Evolutionary conservation across 2,888 invertebrate genomes (phyloP).

Genomic region (Sinopyrophorus schimmeli): DNA sequence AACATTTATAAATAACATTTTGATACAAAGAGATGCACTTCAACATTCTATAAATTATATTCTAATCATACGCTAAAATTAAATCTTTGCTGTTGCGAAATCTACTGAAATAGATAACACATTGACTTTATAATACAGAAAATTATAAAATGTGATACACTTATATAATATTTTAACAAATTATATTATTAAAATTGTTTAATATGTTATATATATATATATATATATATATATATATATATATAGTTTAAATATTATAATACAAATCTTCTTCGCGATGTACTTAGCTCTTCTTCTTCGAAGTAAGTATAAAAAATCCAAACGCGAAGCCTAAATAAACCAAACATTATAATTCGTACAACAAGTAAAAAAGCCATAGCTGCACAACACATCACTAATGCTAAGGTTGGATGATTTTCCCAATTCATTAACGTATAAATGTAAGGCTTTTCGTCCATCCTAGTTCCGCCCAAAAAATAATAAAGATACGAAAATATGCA

Average conservation of each 20-base stretch:
- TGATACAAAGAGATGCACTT: conserved; percentile 20
- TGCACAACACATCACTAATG: background rate
- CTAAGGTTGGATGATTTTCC: background rate
- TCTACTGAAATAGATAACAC: conserved; percentile 16
- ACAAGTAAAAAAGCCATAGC: background rate
- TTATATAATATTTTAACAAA: no score
- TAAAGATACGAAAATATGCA: conserved; percentile 23
- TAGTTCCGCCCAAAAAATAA: conserved; percentile 22
- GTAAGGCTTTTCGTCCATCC: conserved; percentile 19
- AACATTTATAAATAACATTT: conserved; percentile 18
- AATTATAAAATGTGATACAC: no score
- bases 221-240: no score
- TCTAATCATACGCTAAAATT: conserved; percentile 21
- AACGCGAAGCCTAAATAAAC: conserved; percentile 1
- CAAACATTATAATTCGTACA: conserved; percentile 1
- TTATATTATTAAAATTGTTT: no score
- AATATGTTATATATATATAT: no score
- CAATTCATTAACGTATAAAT: conserved; percentile 30
- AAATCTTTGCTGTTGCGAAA: conserved; percentile 18
- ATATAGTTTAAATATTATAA: no score
- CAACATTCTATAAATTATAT: conserved; percentile 20
- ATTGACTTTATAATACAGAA: no score
- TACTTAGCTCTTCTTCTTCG: background rate
- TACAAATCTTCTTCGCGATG: conserved; percentile 1
- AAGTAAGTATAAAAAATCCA: conserved; percentile 8